A percentile compares a stretch with the other conserved stretches of the same genome.
phyloP scores from a whole-genome alignment of 2,888 invertebrate species.

The Machimus atricapillus region DNA sequence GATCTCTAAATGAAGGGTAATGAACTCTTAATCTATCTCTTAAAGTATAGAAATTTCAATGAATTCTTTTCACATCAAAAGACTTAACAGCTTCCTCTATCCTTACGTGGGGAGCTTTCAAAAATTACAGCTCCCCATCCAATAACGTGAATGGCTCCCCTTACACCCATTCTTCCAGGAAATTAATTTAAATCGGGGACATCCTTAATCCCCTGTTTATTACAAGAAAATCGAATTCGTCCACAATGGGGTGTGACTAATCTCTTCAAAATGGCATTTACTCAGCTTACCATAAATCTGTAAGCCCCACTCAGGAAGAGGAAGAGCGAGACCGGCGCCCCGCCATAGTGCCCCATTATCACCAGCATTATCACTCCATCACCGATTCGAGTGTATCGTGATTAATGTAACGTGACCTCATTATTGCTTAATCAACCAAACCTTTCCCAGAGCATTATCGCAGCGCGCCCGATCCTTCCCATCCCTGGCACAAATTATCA shows the following conservation, averaged over 20 bases:
- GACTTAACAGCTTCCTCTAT: neutral
- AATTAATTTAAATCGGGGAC: neutral
- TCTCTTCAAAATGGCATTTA: neutral
- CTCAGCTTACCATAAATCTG: neutral
- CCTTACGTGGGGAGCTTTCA: neutral
- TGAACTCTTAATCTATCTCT: neutral
- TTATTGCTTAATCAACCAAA: constrained; percentile 27
- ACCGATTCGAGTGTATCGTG: neutral
- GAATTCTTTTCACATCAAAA: neutral
- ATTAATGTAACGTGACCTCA: constrained; percentile 29
- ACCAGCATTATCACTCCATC: constrained; percentile 11
- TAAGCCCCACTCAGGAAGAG: neutral
- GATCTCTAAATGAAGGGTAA: neutral
- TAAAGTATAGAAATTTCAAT: neutral
- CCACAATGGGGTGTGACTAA: neutral
- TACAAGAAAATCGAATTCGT: neutral
- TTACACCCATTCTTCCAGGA: neutral
- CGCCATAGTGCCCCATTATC: neutral
- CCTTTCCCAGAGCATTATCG: neutral
- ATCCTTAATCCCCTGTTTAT: constrained; percentile 6
- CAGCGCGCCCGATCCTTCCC: neutral
- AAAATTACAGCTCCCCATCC: neutral
- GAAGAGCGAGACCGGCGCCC: neutral
- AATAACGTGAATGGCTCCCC: neutral
- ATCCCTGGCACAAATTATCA: neutral